Evolutionary conservation across 2,888 invertebrate species (phyloP).

Genomic region (Halictus quadricinctus): DNA sequence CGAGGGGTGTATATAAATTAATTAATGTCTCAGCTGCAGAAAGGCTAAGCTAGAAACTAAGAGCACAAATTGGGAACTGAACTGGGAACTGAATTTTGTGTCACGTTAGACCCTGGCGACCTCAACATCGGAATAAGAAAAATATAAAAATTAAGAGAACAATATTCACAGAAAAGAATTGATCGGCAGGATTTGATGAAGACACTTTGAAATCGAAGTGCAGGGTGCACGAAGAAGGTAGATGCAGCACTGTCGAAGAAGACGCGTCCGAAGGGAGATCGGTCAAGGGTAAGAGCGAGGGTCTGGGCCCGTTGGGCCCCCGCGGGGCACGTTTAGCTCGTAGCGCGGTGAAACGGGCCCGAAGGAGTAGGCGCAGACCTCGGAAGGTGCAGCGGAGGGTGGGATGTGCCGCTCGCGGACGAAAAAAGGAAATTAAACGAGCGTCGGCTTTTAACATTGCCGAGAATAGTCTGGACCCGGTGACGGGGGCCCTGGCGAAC

Average conservation of each 20-base stretch:
- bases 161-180: neutral
- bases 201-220: neutral
- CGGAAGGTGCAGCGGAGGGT: conserved; percentile 54
- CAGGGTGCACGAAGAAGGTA: neutral
- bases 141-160: neutral
- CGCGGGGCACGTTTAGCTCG: conserved; percentile 67
- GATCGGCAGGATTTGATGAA: neutral
- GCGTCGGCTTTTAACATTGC: conserved; percentile 44
- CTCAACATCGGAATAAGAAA: too few species aligned
- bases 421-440: conserved; percentile 55
- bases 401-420: conserved; percentile 52
- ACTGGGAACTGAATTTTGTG: too few species aligned
- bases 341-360: conserved; percentile 63
- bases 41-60: too few species aligned
- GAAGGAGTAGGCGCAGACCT: conserved; percentile 53
- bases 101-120: too few species aligned
- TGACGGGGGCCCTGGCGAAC: conserved; percentile 1
- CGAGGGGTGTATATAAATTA: too few species aligned
- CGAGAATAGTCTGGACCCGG: conserved; percentile 42
- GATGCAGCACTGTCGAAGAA: conserved; percentile 56
- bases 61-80: too few species aligned
- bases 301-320: conserved; percentile 52
- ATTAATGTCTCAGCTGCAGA: too few species aligned
- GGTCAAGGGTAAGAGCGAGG: conserved; percentile 68
- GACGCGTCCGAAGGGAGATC: conserved; percentile 60